Conservation (phyloP, 2,113 vertebrate species). For the Osmerus mordax region DNA sequence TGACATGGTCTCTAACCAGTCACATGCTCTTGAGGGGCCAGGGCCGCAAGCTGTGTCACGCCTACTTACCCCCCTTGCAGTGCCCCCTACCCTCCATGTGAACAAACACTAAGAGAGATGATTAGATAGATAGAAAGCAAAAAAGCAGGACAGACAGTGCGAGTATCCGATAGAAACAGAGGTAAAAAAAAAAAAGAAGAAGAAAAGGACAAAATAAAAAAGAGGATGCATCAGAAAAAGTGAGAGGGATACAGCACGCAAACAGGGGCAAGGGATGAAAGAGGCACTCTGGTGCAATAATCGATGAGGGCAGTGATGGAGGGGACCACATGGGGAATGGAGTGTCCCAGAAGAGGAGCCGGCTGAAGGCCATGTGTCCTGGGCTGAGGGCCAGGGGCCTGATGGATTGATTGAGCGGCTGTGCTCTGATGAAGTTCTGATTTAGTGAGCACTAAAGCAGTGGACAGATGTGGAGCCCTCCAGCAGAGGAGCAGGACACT, state of each 20-base stretch:
- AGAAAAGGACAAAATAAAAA: conserved; percentile 3
- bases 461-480: not conserved
- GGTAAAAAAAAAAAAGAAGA: not conserved
- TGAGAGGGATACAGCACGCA: not conserved
- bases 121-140: not conserved
- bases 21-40: not conserved
- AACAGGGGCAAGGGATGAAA: conserved; percentile 13
- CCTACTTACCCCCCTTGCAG: not conserved
- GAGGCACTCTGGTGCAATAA: not conserved
- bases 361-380: conserved; percentile 34
- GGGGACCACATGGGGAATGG: conserved; percentile 10
- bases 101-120: not conserved
- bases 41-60: too few species aligned
- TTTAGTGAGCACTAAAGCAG: conserved; percentile 15
- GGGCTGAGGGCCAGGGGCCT: conserved; percentile 8
- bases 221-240: conserved; percentile 10
- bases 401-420: conserved; percentile 26
- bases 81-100: not conserved
- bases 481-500: too few species aligned
- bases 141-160: not conserved
- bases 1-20: conserved; percentile 5
- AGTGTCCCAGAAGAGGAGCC: conserved; percentile 21
- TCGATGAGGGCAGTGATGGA: conserved; percentile 39
- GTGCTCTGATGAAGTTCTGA: conserved; percentile 35
- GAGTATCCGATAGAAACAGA: not conserved